Base-by-base conservation (phyloP, 1,140 invertebrate species). In the Nilaparvata lugens region DNA sequence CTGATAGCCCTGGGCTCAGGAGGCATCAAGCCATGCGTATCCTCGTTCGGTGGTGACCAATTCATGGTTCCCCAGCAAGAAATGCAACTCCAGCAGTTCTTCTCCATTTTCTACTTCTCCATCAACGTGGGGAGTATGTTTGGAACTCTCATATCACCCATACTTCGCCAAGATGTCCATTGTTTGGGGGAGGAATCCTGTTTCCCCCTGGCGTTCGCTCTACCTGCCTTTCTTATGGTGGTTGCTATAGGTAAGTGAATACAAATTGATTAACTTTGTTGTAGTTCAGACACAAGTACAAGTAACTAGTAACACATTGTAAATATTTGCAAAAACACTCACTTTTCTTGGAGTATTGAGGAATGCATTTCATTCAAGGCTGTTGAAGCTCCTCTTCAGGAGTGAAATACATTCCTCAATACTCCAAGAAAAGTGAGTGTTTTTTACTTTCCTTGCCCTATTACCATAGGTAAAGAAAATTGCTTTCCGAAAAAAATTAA, bases 41-140 rank as follows among this genome's bases (percentile, higher is more conserved):
- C 93, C 0, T 91, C 96, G 0, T 98, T 98, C 74, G 97, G 96
- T n/a, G 96, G 93, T 0, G 96, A 99, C 75, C 96, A 99, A 76
- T 96, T 95, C 71, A 75, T 81, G 62, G 65, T 91, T 40, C 90
- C 90, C 0, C 82, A 86, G 67, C 89, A 88, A 74, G 84, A 82
- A 68, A 75, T 74, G 59, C 83, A 93, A 68, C 73, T 95, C 52
- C 81, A 83, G 3, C 84, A 83, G 60, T 97, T 94, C 75, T 97
- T 98, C 75, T 95, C 92, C 0, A 74, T 95, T 1, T 97, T 97
- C 73, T 97, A 97, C 75, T 93, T 96, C 66, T 80, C 91, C 23
- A 97, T 98, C 68, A 97, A 97, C 70, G 82, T 89, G 2, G 95
- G 95, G 6, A 93, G 90, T 61, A 80, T 96, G 51, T 78, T 97